Evolutionary conservation across 2,797 vertebrate genomes (phyloP).

Genomic region (Tympanoctomys barrerae): DNA sequence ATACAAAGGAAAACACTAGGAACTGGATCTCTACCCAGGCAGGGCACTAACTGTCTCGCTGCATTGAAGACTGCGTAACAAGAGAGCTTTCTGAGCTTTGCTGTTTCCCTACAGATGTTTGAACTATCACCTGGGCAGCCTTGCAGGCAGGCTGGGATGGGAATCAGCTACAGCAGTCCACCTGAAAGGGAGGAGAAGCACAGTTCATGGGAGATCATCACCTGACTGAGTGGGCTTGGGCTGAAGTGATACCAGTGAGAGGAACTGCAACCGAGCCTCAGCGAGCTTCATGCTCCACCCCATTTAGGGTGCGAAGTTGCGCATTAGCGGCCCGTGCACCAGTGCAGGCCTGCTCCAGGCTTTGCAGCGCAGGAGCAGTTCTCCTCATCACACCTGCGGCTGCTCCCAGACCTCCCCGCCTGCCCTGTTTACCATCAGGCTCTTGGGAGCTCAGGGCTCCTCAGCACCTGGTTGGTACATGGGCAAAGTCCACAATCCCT

Average conservation of each 20-base stretch:
- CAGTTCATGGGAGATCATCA: neutral
- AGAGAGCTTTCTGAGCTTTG: neutral
- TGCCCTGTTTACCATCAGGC: neutral
- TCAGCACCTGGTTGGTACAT: neutral
- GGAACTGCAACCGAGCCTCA: neutral
- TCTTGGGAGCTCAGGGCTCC: neutral
- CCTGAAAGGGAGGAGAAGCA: neutral
- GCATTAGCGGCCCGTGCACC: neutral
- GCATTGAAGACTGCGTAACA: neutral
- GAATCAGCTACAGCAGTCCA: neutral
- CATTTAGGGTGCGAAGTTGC: neutral
- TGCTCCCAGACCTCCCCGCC: neutral
- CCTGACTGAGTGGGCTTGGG: neutral
- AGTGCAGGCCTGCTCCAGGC: fast-evolving
- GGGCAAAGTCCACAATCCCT: neutral
- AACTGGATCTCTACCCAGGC: neutral
- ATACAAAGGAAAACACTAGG: neutral
- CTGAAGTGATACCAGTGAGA: neutral
- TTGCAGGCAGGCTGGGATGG: neutral
- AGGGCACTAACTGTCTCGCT: neutral
- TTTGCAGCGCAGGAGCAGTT: neutral
- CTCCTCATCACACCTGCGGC: neutral
- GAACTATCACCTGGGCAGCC: neutral
- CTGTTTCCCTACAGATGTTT: neutral
- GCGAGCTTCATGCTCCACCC: neutral